Conservation (phyloP, 1,140 invertebrate genomes). For the Acromyrmex echinatior region DNA sequence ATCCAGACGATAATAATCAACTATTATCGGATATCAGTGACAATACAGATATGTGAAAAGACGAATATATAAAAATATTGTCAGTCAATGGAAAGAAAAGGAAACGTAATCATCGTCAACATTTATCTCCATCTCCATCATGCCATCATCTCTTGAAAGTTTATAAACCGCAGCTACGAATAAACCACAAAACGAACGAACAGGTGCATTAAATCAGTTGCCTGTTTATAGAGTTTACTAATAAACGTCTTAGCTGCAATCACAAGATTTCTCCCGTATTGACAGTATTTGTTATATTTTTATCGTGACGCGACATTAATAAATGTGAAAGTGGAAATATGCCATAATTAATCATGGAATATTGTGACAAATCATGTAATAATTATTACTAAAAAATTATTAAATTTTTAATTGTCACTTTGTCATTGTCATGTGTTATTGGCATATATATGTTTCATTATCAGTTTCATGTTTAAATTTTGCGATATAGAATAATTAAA, state of each 20-base stretch:
- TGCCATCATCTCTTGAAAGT: neutral
- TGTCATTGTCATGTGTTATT: neutral
- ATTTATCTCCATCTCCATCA: constrained; percentile 26
- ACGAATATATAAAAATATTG: neutral
- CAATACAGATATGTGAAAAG: neutral
- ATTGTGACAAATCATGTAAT: neutral
- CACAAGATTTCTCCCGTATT: constrained; percentile 58
- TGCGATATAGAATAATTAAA: neutral
- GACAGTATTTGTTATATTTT: constrained; percentile 20
- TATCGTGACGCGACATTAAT: constrained; percentile 28
- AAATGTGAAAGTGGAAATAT: constrained; percentile 57
- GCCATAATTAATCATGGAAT: too few relatives aligned
- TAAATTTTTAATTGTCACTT: neutral
- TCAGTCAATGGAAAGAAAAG: neutral
- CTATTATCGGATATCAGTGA: neutral
- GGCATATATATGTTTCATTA: neutral
- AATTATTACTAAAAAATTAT: neutral
- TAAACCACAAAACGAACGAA: constrained; percentile 58
- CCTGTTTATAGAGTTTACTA: constrained; percentile 48
- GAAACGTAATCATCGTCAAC: neutral
- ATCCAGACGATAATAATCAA: neutral
- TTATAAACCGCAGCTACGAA: constrained; percentile 33
- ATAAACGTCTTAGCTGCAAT: constrained; percentile 40
- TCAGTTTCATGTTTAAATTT: neutral
- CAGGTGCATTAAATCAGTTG: constrained; percentile 43